These are phyloP conservation scores for Drosophila macrothrix DNA, from an alignment of 2,888 invertebrate genomes.

Conservation along the genomic window DNA sequence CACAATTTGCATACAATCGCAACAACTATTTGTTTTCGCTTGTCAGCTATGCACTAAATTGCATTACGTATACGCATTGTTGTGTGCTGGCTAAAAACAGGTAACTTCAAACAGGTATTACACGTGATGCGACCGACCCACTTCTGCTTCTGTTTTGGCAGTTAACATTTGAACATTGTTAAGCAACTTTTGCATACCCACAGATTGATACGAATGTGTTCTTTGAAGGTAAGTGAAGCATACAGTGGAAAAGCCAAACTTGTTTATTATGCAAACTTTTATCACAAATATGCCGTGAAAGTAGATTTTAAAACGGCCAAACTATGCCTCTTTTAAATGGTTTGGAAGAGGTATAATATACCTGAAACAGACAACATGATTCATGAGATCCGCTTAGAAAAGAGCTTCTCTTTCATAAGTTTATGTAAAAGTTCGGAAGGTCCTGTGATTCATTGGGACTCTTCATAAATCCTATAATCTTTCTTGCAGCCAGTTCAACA, in stretches of 20 bases:
- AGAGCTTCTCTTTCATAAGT: fast-evolving
- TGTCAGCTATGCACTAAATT: slow-evolving; percentile 38
- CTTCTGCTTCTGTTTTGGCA: slow-evolving; percentile 8
- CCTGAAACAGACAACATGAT: neutral
- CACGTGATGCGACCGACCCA: slow-evolving; percentile 28
- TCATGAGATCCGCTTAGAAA: neutral
- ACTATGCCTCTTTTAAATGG: neutral
- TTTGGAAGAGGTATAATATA: neutral
- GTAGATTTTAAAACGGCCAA: neutral
- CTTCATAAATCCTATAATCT: neutral
- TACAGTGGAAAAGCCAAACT: neutral
- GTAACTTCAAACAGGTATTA: slow-evolving; percentile 11
- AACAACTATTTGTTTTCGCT: slow-evolving; percentile 39
- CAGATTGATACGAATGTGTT: neutral
- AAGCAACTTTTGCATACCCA: neutral
- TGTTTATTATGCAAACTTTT: neutral
- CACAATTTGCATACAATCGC: slow-evolving; percentile 49
- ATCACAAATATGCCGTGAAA: neutral
- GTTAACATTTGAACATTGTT: neutral
- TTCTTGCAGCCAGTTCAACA: neutral
- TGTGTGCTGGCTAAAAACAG: neutral
- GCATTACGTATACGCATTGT: slow-evolving; percentile 50
- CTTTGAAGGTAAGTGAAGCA: too few relatives aligned
- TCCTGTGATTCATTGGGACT: too few relatives aligned
- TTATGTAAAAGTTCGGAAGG: neutral